Conservation (phyloP, 2,888 invertebrate species). For the Drepanosiphum platanoidis region DNA sequence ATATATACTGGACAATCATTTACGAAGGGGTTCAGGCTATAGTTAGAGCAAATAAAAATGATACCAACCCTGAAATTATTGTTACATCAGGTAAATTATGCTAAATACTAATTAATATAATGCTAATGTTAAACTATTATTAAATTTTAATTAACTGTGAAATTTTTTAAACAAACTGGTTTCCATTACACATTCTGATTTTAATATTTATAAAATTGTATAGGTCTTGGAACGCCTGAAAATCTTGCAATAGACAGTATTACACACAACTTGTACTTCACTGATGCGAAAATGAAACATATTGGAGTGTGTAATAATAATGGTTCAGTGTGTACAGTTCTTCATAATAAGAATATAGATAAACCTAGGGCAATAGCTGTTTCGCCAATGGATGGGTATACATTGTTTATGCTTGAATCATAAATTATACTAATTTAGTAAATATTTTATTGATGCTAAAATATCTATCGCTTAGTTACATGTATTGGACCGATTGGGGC, state of each 20-base stretch:
- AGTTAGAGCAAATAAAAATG: conserved; percentile 73
- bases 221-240: conserved; percentile 78
- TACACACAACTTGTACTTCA: conserved; percentile 84
- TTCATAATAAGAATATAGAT: conserved; percentile 73
- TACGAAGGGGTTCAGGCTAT: conserved; percentile 78
- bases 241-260: conserved; percentile 82
- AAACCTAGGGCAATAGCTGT: conserved; percentile 78
- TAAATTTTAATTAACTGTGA: too few relatives aligned
- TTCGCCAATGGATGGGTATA: conserved; percentile 76
- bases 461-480: conserved; percentile 71
- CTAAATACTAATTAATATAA: too few relatives aligned
- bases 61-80: conserved; percentile 72
- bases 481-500: conserved; percentile 96
- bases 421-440: not conserved
- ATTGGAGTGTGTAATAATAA: conserved; percentile 80
- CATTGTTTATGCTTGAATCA: conserved; percentile 19
- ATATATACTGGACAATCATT: conserved; percentile 83
- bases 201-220: not conserved
- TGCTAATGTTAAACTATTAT: too few relatives aligned
- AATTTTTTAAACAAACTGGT: not conserved
- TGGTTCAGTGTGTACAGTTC: conserved; percentile 74
- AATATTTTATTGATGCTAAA: not conserved
- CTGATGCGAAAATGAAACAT: conserved; percentile 76
- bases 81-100: conserved; percentile 67
- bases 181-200: not conserved